A percentile compares a stretch with the other conserved stretches of the same genome.
These are phyloP conservation scores for Eupeodes luniger DNA, from an alignment of 2,888 invertebrate genomes.

Conservation along the genomic window DNA sequence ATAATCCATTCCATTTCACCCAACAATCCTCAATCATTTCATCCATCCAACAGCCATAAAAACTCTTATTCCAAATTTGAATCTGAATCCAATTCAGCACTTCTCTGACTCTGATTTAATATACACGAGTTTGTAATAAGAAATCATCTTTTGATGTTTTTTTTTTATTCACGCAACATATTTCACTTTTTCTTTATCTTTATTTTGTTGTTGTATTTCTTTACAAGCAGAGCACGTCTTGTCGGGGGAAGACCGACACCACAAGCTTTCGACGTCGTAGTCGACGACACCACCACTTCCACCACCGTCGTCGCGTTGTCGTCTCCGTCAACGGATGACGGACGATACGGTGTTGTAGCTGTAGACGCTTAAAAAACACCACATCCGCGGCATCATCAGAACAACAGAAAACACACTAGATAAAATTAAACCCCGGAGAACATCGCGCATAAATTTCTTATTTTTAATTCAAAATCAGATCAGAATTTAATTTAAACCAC, in stretches of 20 bases:
- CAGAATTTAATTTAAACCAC: constrained; percentile 54
- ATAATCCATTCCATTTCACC: constrained; percentile 35
- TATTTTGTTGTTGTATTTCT: background rate
- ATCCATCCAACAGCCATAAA: constrained; percentile 33
- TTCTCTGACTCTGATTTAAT: constrained; percentile 10
- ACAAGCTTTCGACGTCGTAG: background rate
- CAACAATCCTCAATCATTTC: too few relatives aligned
- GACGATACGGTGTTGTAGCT: background rate
- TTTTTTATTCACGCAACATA: constrained; percentile 11
- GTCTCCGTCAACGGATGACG: background rate
- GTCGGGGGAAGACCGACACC: background rate
- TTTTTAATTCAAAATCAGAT: constrained; percentile 37
- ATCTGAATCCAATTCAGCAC: constrained; percentile 24
- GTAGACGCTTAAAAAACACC: background rate
- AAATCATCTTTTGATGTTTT: constrained; percentile 18
- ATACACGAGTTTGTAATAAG: background rate
- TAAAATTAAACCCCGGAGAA: constrained; percentile 20
- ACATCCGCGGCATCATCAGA: background rate
- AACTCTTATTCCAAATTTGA: constrained; percentile 14
- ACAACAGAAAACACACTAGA: background rate
- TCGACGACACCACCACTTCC: too few relatives aligned
- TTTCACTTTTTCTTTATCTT: constrained; percentile 4
- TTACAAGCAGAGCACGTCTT: background rate
- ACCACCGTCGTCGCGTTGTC: background rate
- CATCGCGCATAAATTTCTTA: constrained; percentile 26